Evolutionary conservation across 37 sponge, comb jelly and placozoan genomes (phyloP).

Genomic region (Mnemiopsis leidyi): DNA sequence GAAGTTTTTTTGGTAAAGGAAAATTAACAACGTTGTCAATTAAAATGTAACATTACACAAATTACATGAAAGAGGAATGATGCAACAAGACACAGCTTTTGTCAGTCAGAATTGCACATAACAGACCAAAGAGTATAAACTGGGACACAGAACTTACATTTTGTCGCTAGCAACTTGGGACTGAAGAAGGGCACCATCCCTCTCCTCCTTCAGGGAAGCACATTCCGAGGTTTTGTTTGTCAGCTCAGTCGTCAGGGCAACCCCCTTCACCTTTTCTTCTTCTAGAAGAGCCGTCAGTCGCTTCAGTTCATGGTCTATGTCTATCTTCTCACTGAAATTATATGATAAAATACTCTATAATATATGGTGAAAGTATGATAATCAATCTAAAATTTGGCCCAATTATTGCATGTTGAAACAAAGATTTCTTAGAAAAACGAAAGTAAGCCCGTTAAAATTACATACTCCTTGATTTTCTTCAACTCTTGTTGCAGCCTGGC

Average conservation of each 20-base stretch:
- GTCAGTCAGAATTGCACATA: background rate
- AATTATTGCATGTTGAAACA: no score
- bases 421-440: no score
- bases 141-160: background rate
- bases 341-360: no score
- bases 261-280: background rate
- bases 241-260: background rate
- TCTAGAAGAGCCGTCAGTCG: background rate
- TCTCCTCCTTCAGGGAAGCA: background rate
- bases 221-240: background rate
- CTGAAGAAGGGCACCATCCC: background rate
- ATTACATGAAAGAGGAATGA: no score
- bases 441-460: background rate
- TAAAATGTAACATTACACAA: no score
- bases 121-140: background rate
- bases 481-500: background rate
- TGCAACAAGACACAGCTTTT: no score
- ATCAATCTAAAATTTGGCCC: no score
- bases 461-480: slow-evolving; percentile 29
- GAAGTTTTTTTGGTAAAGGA: no score
- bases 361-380: no score
- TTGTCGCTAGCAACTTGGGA: background rate
- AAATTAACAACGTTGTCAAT: no score
- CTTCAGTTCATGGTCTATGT: slow-evolving; percentile 1
- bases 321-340: slow-evolving; percentile 7